Evolutionary conservation across 2,113 vertebrate genomes (phyloP), one percentile per base, ranked within the genome.

Genomic region (Entomyzon cyanotis): DNA sequence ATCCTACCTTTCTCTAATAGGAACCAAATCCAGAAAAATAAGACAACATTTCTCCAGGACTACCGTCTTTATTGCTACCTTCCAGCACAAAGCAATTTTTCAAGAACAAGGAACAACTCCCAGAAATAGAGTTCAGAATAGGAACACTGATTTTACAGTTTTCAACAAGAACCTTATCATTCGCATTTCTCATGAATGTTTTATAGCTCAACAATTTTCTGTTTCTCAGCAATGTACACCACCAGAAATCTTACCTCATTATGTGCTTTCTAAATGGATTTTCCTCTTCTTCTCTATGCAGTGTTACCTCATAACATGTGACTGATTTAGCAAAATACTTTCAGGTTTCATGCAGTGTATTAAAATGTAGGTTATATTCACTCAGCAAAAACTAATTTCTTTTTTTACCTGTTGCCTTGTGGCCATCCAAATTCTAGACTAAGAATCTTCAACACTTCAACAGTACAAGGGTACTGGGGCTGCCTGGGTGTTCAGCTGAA

Each of bases 231-330:
- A 94, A 77, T 70, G 64, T 73, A 46, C 86, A 85, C 31, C 83
- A 90, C 17, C 41, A 87, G 78, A 87, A 91, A 89, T 28, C 55
- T 91, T 82, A 84, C 46, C 64, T 87, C 82, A 44, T 87, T 78
- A 63, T 77, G 41, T 92, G 60, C 82, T 84, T 89, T 91, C 71
- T 86, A 87, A 94, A 71, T 85, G 63, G 47, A 87, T 89, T 93
- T 92, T 90, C 58, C 41, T 86, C 53, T 49, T 62, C 49, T 80
- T 89, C 70, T 82, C 59, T 33, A 18, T 52, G 47, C 44, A 67
- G 5, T 58, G 37, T 73, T 84, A n/a, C 84, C 58, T 89, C 25
- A 44, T 75, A 93, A 6, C 50, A 78, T 55, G 47, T 78, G 56
- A 85, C 41, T 88, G 41, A 42, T 77, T 41, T 83, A 69, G 49